Conservation (phyloP, 1,140 invertebrate species). For the Mesaphorura yosii region DNA sequence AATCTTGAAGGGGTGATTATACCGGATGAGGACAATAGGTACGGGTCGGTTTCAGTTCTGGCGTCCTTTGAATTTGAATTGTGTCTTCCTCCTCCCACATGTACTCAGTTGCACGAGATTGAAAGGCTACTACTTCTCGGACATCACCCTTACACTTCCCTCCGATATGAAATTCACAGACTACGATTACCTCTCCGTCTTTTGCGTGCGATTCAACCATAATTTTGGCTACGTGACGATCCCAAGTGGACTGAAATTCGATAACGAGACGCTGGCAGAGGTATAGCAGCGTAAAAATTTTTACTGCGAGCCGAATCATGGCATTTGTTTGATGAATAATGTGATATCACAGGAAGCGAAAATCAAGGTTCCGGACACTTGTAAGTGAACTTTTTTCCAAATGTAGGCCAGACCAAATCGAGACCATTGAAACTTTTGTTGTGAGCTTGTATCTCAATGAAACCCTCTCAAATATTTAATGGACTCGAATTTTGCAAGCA, state of each 20-base stretch:
- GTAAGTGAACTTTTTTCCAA: no score
- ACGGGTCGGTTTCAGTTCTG: neutral
- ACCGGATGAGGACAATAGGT: conserved; percentile 28
- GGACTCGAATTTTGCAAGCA: no score
- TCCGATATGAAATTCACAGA: conserved; percentile 27
- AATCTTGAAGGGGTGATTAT: conserved; percentile 24
- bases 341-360: no score
- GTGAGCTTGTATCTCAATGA: no score
- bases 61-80: neutral
- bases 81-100: neutral
- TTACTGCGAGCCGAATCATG: no score
- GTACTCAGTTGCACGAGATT: conserved; percentile 17
- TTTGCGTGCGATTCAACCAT: conserved; percentile 28
- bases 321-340: no score
- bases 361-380: no score
- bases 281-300: no score
- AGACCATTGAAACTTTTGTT: no score
- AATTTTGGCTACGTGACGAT: conserved; percentile 29
- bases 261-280: no score
- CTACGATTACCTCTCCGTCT: conserved; percentile 24
- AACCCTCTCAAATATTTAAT: no score
- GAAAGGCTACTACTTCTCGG: conserved; percentile 16
- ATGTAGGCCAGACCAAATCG: no score
- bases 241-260: conserved; percentile 17
- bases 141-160: conserved; percentile 20